phyloP scores from a whole-genome alignment of 2,888 invertebrate genomes.

The Carterocephalus palaemon region DNA sequence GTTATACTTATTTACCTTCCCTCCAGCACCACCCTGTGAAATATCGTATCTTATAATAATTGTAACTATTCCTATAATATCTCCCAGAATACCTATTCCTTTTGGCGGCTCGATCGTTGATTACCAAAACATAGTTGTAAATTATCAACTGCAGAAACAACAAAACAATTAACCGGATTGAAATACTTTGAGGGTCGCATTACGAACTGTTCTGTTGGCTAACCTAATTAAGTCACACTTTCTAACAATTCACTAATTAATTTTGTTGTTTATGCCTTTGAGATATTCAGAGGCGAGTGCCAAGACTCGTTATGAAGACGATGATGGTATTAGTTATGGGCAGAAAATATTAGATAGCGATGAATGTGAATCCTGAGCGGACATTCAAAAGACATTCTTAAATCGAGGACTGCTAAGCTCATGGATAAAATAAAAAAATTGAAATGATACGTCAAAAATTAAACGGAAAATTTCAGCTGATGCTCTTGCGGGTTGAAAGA shows the following conservation, averaged over 20 bases:
- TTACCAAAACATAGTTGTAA: no score
- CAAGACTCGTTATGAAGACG: neutral
- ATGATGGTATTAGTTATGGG: slow-evolving; percentile 31
- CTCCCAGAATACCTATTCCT: slow-evolving; percentile 12
- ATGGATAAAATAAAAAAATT: slow-evolving; percentile 38
- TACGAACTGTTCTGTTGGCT: slow-evolving; percentile 3
- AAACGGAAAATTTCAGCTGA: slow-evolving; percentile 26
- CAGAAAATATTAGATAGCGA: slow-evolving; percentile 36
- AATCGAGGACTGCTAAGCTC: slow-evolving; percentile 50
- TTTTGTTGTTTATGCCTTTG: slow-evolving; percentile 20
- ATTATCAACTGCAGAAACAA: slow-evolving; percentile 4
- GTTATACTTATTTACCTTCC: slow-evolving; percentile 65
- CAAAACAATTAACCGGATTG: slow-evolving; percentile 17
- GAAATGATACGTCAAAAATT: slow-evolving; percentile 35
- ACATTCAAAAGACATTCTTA: slow-evolving; percentile 29
- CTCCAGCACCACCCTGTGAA: slow-evolving; percentile 74
- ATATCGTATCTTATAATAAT: slow-evolving; percentile 42
- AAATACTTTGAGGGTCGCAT: slow-evolving; percentile 9
- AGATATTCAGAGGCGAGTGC: neutral
- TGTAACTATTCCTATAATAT: slow-evolving; percentile 37
- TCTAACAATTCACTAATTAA: slow-evolving; percentile 9
- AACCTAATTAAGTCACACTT: neutral
- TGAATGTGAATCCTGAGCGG: slow-evolving; percentile 35
- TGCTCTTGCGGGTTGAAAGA: slow-evolving; percentile 30
- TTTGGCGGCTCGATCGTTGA: slow-evolving; percentile 5